Evolutionary conservation across 2,113 vertebrate species (phyloP).

Genomic region (Heterocephalus glaber): DNA sequence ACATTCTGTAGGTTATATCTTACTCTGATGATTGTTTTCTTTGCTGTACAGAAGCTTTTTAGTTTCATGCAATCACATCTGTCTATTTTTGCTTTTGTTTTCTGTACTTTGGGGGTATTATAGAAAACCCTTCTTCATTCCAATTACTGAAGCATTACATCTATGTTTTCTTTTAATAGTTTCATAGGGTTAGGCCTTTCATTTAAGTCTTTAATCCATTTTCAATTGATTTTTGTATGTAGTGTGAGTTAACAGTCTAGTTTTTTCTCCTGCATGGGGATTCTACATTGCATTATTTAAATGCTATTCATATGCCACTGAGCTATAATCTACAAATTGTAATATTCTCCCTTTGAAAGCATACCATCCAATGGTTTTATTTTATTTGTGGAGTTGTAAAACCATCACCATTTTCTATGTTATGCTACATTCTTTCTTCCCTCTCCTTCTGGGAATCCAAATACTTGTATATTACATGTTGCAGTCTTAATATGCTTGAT

Average conservation of each 20-base stretch:
- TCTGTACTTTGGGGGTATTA: not conserved
- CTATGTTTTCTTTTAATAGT: not conserved
- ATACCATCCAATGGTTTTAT: not conserved
- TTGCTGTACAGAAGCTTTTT: not conserved
- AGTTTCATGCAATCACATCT: not conserved
- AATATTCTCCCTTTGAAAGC: not conserved
- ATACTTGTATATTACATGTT: not conserved
- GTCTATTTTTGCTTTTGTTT: not conserved
- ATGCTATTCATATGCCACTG: not conserved
- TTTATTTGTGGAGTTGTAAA: not conserved
- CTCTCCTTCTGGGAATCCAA: slow-evolving; percentile 16
- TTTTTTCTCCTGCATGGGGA: not conserved
- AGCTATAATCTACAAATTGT: not conserved
- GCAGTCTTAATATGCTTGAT: not conserved
- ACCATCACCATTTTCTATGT: not conserved
- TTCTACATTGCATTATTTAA: not conserved
- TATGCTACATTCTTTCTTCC: not conserved
- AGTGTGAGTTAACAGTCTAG: not conserved
- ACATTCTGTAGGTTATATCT: not conserved
- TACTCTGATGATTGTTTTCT: not conserved
- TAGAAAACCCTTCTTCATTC: not conserved
- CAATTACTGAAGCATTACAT: not conserved
- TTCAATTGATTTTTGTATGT: not conserved
- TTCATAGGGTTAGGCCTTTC: not conserved
- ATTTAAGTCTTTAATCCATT: not conserved